phyloP scores from a whole-genome alignment of 1,140 invertebrate species.

The Drosophila busckii region DNA sequence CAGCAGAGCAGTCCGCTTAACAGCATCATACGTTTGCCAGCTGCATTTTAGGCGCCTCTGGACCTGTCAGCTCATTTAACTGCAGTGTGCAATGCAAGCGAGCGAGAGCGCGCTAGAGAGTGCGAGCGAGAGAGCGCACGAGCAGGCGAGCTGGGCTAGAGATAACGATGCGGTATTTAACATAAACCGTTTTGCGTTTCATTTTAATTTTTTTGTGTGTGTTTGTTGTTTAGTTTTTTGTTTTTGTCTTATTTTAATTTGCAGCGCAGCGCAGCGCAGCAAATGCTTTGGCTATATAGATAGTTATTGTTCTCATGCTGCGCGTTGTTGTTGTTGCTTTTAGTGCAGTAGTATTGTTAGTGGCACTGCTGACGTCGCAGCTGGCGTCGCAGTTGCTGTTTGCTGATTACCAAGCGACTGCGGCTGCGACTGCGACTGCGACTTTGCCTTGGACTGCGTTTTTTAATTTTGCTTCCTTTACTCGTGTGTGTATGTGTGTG shows the following conservation, averaged over 20 bases:
- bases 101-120: neutral
- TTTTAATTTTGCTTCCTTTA: constrained; percentile 61
- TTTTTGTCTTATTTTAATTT: neutral
- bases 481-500: neutral
- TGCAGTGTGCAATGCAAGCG: constrained; percentile 9
- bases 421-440: constrained; percentile 2
- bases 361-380: no score
- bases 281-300: no score
- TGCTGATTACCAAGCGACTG: no score
- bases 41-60: constrained; percentile 40
- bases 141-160: neutral
- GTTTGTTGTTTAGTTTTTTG: neutral
- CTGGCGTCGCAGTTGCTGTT: no score
- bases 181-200: constrained; percentile 47
- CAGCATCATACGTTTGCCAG: constrained; percentile 8
- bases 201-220: neutral
- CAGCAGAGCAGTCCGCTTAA: no score
- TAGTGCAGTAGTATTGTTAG: no score
- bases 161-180: constrained; percentile 64
- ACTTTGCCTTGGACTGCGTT: constrained; percentile 33
- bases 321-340: no score
- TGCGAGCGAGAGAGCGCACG: neutral
- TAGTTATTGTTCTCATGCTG: no score
- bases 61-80: constrained; percentile 10
- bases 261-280: no score